Evolutionary conservation across 1,140 invertebrate species (phyloP), one percentile per base, ranked within the genome.

Genomic region (Drosophila punjabiensis): DNA sequence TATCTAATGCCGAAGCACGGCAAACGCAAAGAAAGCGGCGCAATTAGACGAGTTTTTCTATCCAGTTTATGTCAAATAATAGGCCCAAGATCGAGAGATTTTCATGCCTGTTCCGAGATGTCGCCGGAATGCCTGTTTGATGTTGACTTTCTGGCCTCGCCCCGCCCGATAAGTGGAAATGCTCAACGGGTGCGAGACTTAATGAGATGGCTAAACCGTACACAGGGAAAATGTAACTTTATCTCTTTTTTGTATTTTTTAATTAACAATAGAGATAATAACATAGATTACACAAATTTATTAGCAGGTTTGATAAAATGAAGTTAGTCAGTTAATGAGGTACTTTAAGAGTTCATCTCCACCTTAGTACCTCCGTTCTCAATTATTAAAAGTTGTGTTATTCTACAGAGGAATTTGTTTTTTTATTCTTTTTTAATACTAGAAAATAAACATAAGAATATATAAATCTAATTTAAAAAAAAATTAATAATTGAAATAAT

Each of bases 1-100:
- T 88, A 88, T 88, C 85, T 88, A 88, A 88, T 89, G 88, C 62
- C 63, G 52, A 20, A 61, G 66, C 60, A 71, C 45, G 73, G 81
- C 81, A 79, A 76, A 86, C 68, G 80, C 84, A 78, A 88, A 88
- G 84, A 88, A 88, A 88, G 84, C 81, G 84, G 52, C 69, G 77
- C 81, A 88, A 89, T 88, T 85, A 85, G 84, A 88, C 83, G 63
- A 87, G 69, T 79, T 79, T 74, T 63, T 67, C 58, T 61, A 74
- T 68, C 56, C 71, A 74, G 69, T 74, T 73, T 73, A 13, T 74
- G 71, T 62, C 68, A 74, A 74, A 74, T 74, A 74, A 61, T 73
- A 73, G 70, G 68, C 55, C 68, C 69, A 71, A 71, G 67, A 60
- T 74, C 70, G 37, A 61, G 67, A 20, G 43, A 56, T 48, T 77